Percentiles rank a stretch among this genome's conserved stretches.
Evolutionary conservation across 2,113 vertebrate species (phyloP).

Genomic region (Tauraco erythrolophus): DNA sequence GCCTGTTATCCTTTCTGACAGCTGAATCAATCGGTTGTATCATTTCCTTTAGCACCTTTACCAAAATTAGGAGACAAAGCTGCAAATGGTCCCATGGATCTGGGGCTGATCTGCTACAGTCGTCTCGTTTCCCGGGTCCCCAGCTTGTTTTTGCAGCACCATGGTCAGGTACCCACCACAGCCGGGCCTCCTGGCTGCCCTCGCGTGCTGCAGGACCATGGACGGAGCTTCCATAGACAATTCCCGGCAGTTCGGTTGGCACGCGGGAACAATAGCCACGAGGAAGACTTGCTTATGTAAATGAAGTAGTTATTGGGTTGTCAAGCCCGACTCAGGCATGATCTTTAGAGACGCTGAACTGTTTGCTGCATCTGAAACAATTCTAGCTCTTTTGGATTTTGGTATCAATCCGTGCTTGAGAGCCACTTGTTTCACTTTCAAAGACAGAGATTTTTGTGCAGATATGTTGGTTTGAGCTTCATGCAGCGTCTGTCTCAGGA

Average conservation of each 20-base stretch:
- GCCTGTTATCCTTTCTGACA: not conserved
- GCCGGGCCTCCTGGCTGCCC: rapidly evolving
- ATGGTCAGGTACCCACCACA: not conserved
- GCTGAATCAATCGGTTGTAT: not conserved
- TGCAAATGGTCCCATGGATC: not conserved
- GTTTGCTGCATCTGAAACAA: not conserved
- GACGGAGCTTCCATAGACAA: rapidly evolving
- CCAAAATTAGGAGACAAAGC: not conserved
- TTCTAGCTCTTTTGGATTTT: not conserved
- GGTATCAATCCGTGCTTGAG: not conserved
- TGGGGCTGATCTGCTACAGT: rapidly evolving
- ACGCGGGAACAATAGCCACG: rapidly evolving
- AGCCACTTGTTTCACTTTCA: not conserved
- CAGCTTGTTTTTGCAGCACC: not conserved
- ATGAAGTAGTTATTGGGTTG: not conserved
- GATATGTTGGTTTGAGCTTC: not conserved
- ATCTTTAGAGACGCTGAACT: not conserved
- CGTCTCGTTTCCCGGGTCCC: rapidly evolving
- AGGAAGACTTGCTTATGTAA: not conserved
- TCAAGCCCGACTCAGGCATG: rapidly evolving
- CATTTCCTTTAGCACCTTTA: not conserved
- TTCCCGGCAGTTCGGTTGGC: rapidly evolving
- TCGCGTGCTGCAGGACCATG: not conserved
- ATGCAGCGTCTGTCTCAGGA: not conserved
- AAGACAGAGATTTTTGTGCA: not conserved